Percentiles rank a stretch among this genome's conserved stretches.
Evolutionary conservation across 2,888 invertebrate species (phyloP).

Genomic region (Tenthredo mesomela): DNA sequence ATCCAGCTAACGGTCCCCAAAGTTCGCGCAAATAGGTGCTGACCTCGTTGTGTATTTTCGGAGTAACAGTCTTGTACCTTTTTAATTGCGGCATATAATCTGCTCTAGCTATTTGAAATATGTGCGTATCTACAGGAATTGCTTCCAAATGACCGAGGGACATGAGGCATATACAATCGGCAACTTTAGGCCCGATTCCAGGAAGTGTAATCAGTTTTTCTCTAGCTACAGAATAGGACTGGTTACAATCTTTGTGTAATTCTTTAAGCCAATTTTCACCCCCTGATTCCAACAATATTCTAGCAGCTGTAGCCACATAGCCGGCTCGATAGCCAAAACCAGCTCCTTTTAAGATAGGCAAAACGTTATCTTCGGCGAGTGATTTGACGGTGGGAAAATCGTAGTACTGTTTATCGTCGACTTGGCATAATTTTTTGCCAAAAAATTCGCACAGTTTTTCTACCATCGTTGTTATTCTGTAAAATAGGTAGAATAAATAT

Average conservation of each 20-base stretch:
- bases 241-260: conserved; percentile 79
- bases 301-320: conserved; percentile 89
- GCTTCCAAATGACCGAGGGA: conserved; percentile 93
- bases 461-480: conserved; percentile 94
- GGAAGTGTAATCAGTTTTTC: conserved; percentile 87
- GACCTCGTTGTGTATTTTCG: conserved; percentile 92
- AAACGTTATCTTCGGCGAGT: conserved; percentile 83
- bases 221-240: conserved; percentile 88
- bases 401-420: conserved; percentile 84
- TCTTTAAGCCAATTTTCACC: conserved; percentile 87
- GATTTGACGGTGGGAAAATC: conserved; percentile 89
- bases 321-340: conserved; percentile 94
- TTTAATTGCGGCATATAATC: conserved; percentile 89
- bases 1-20: conserved; percentile 94
- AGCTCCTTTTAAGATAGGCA: conserved; percentile 85
- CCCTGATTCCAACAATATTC: conserved; percentile 84
- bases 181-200: conserved; percentile 98
- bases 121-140: conserved; percentile 97
- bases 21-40: conserved; percentile 88
- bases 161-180: conserved; percentile 99
- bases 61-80: conserved; percentile 88
- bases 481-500: conserved; percentile 59
- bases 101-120: conserved; percentile 92
- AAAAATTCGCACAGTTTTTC: conserved; percentile 91
- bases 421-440: conserved; percentile 87